These are phyloP conservation scores for Penaeus chinensis DNA, from an alignment of 1,140 invertebrate species.

Conservation along the genomic window DNA sequence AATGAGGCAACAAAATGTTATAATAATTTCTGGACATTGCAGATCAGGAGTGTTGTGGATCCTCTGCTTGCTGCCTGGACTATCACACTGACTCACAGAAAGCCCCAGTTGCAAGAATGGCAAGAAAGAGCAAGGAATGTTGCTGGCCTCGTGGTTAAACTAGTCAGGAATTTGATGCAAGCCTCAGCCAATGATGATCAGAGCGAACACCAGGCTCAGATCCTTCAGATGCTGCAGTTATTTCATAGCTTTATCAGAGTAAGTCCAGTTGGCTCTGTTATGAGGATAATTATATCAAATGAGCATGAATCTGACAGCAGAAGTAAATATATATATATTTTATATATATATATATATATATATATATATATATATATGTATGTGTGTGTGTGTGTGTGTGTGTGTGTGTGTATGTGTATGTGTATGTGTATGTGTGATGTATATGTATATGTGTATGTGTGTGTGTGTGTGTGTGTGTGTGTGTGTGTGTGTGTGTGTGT, in stretches of 20 bases:
- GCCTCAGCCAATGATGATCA: slow-evolving; percentile 31
- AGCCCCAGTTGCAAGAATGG: slow-evolving; percentile 37
- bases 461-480: too few relatives aligned
- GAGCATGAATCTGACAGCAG: too few relatives aligned
- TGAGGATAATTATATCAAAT: not conserved
- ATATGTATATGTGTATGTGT: too few relatives aligned
- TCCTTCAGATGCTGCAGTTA: slow-evolving; percentile 30
- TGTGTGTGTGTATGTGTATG: too few relatives aligned
- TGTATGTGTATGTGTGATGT: too few relatives aligned
- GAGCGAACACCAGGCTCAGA: slow-evolving; percentile 28
- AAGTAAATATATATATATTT: too few relatives aligned
- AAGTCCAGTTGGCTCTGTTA: not conserved
- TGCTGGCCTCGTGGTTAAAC: slow-evolving; percentile 2
- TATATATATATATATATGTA: too few relatives aligned
- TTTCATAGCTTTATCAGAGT: slow-evolving; percentile 39
- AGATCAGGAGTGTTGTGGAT: slow-evolving; percentile 31
- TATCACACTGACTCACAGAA: slow-evolving; percentile 14
- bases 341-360: too few relatives aligned
- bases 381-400: too few relatives aligned
- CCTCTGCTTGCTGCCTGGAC: slow-evolving; percentile 43
- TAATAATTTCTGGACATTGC: not conserved
- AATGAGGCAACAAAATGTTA: too few relatives aligned
- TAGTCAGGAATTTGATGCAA: slow-evolving; percentile 25
- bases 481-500: too few relatives aligned
- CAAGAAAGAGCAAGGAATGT: slow-evolving; percentile 6